Evolutionary conservation across 2,797 vertebrate genomes (phyloP).

Genomic region (Apogon talboti): DNA sequence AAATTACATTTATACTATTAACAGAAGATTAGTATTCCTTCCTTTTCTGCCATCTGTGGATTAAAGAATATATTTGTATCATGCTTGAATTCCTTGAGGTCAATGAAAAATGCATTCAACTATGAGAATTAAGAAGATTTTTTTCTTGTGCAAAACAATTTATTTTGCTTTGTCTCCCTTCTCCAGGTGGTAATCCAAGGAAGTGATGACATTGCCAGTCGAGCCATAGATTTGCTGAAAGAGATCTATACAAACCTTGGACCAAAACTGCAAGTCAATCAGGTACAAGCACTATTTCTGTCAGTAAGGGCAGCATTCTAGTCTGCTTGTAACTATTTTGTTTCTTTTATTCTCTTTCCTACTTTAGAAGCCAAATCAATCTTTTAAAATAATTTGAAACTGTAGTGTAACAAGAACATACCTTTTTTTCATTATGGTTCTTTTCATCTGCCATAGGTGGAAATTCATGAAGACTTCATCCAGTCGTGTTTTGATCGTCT

Average conservation of each 20-base stretch:
- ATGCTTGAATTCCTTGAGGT: too few species aligned
- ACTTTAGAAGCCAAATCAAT: not conserved
- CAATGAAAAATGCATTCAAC: not conserved
- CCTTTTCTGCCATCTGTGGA: too few species aligned
- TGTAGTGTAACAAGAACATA: not conserved
- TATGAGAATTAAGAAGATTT: not conserved
- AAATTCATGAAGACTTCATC: slow-evolving; percentile 99
- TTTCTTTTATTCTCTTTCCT: not conserved
- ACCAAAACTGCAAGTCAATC: slow-evolving; percentile 98
- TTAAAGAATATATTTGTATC: too few species aligned
- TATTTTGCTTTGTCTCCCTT: slow-evolving; percentile 12
- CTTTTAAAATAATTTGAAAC: not conserved
- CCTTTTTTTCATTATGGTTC: not conserved
- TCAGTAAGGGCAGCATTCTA: not conserved
- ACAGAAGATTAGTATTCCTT: too few species aligned
- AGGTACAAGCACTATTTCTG: slow-evolving; percentile 81
- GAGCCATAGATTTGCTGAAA: slow-evolving; percentile 98
- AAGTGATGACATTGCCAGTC: slow-evolving; percentile 96
- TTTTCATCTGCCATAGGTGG: slow-evolving; percentile 84
- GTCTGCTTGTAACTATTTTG: not conserved
- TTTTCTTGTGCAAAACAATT: not conserved
- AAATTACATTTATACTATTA: too few species aligned
- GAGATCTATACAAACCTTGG: slow-evolving; percentile 99
- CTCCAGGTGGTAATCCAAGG: slow-evolving; percentile 98
- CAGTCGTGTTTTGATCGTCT: slow-evolving; percentile 99